phyloP scores from a whole-genome alignment of 2,797 vertebrate species.

The Vespertilio murinus region DNA sequence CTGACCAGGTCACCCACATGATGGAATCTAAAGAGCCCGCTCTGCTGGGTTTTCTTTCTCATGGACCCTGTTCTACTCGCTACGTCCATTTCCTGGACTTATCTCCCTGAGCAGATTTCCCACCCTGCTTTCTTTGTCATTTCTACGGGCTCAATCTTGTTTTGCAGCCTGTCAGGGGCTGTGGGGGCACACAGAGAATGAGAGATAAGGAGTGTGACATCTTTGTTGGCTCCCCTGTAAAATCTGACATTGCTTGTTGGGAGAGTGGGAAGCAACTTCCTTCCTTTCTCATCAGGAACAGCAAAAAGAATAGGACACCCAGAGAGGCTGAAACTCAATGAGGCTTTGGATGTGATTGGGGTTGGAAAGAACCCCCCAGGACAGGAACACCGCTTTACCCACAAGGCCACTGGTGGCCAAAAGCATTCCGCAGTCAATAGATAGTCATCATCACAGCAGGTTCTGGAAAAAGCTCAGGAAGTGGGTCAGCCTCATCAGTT shows the following conservation, averaged over 20 bases:
- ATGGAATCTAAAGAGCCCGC: background rate
- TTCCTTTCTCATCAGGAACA: slow-evolving; percentile 12
- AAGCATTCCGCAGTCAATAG: background rate
- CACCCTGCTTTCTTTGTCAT: slow-evolving; percentile 44
- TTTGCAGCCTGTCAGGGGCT: slow-evolving; percentile 67
- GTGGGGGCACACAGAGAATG: background rate
- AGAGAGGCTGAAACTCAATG: slow-evolving; percentile 56
- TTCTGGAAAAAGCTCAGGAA: background rate
- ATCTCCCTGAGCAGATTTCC: slow-evolving; percentile 65
- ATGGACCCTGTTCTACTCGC: slow-evolving; percentile 59
- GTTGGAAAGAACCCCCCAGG: background rate
- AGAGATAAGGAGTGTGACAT: slow-evolving; percentile 29
- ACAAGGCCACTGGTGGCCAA: background rate
- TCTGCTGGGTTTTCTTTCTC: background rate
- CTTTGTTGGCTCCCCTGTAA: slow-evolving; percentile 64
- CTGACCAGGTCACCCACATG: background rate
- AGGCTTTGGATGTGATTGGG: slow-evolving; percentile 37
- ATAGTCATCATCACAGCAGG: background rate
- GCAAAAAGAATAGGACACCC: slow-evolving; percentile 10
- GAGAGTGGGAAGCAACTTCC: slow-evolving; percentile 78
- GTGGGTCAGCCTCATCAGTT: background rate
- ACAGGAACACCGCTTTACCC: background rate
- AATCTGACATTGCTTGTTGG: slow-evolving; percentile 78
- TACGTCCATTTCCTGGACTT: slow-evolving; percentile 81
- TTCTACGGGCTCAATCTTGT: slow-evolving; percentile 72